These are phyloP conservation scores for Drosophila sordidapex DNA, from an alignment of 2,888 invertebrate species.

Conservation along the genomic window DNA sequence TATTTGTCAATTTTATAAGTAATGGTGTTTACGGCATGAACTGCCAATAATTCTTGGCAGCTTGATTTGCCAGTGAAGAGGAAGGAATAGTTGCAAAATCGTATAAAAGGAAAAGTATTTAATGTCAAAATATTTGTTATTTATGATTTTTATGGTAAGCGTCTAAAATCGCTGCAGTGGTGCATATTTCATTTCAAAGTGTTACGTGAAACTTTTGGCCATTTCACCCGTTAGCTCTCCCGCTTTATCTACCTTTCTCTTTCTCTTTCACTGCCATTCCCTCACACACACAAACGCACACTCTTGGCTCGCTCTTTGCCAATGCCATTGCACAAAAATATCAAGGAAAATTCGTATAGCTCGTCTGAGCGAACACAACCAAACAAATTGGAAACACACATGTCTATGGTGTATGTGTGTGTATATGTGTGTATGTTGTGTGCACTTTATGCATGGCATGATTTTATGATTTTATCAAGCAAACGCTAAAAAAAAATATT, in stretches of 20 bases:
- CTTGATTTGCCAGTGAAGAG: constrained; percentile 18
- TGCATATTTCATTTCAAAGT: constrained; percentile 69
- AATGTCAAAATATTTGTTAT: constrained; percentile 55
- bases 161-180: constrained; percentile 69
- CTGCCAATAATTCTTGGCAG: constrained; percentile 33
- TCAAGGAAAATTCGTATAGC: constrained; percentile 41
- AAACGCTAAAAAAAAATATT: constrained; percentile 50
- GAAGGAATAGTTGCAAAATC: background rate
- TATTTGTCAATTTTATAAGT: too few species aligned
- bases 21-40: background rate
- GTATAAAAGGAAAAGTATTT: constrained; percentile 34
- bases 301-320: constrained; percentile 8
- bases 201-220: constrained; percentile 66
- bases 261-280: background rate
- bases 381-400: constrained; percentile 45
- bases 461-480: constrained; percentile 71
- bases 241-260: background rate
- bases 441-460: constrained; percentile 50
- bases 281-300: background rate
- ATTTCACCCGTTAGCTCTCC: constrained; percentile 11
- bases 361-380: constrained; percentile 40
- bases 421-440: background rate
- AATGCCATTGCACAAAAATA: constrained; percentile 18
- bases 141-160: constrained; percentile 57
- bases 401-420: background rate